Conservation (phyloP, 2,888 invertebrate species). For the Caenorhabditis sp. region DNA sequence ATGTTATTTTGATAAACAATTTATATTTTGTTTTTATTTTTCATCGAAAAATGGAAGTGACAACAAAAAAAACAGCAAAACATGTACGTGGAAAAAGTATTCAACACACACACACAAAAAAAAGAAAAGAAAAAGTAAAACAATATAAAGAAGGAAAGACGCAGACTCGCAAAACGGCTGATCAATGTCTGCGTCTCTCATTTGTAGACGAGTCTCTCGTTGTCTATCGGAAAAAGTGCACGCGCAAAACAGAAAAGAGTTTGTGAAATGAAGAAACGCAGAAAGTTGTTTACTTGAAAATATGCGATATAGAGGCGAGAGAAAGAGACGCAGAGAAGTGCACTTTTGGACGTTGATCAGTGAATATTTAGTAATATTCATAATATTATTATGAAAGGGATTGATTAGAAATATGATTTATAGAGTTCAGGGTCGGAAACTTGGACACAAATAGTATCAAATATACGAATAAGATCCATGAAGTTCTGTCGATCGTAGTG, state of each 20-base stretch:
- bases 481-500: conserved; percentile 36
- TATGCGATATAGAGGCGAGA: background rate
- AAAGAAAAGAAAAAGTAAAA: background rate
- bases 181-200: background rate
- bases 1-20: background rate
- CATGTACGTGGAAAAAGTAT: too few relatives aligned
- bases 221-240: background rate
- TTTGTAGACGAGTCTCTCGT: too few relatives aligned
- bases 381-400: background rate
- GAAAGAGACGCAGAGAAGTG: background rate
- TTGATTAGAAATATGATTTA: conserved; percentile 29
- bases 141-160: background rate
- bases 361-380: background rate
- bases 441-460: conserved; percentile 31
- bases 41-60: background rate
- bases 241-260: background rate
- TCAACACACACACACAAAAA: background rate
- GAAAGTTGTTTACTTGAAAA: background rate
- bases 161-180: background rate
- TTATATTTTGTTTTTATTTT: background rate
- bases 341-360: background rate
- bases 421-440: conserved; percentile 36
- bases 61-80: background rate
- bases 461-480: conserved; percentile 34
- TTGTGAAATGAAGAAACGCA: background rate